Conservation (phyloP, 2,113 vertebrate genomes). For the Xenopus borealis region DNA sequence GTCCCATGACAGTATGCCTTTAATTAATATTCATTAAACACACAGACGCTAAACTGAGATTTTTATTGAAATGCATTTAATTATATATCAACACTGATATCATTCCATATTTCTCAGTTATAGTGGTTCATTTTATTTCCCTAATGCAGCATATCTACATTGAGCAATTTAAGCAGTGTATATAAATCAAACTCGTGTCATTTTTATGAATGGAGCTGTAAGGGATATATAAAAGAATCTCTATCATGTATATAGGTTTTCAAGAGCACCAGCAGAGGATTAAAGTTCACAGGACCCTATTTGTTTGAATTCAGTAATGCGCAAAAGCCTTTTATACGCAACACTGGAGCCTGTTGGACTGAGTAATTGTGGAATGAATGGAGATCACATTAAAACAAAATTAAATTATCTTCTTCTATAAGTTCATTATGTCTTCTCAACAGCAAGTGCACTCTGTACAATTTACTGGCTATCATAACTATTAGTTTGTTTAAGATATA, state of each 20-base stretch:
- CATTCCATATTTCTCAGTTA: too few relatives aligned
- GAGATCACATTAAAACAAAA: constrained; percentile 6
- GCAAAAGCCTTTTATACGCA: constrained; percentile 33
- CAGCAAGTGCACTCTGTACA: constrained; percentile 23
- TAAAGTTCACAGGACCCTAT: constrained; percentile 21
- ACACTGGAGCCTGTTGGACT: constrained; percentile 33
- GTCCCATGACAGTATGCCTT: too few relatives aligned
- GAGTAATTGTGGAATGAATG: constrained; percentile 31
- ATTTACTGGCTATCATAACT: too few relatives aligned
- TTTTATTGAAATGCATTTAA: too few relatives aligned
- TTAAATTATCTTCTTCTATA: not conserved
- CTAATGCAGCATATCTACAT: too few relatives aligned
- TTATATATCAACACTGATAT: too few relatives aligned
- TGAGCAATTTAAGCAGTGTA: too few relatives aligned
- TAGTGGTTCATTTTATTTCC: too few relatives aligned
- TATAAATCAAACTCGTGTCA: too few relatives aligned
- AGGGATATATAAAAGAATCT: constrained; percentile 13
- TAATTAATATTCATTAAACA: too few relatives aligned
- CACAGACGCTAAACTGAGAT: too few relatives aligned
- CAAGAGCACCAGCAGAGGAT: constrained; percentile 29
- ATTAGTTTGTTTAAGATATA: too few relatives aligned
- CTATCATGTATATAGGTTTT: constrained; percentile 19
- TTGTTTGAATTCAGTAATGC: constrained; percentile 26
- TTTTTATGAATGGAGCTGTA: not conserved
- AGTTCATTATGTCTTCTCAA: not conserved